phyloP scores from a whole-genome alignment of 2,888 invertebrate species.

The Cremastobaeus sp. region DNA sequence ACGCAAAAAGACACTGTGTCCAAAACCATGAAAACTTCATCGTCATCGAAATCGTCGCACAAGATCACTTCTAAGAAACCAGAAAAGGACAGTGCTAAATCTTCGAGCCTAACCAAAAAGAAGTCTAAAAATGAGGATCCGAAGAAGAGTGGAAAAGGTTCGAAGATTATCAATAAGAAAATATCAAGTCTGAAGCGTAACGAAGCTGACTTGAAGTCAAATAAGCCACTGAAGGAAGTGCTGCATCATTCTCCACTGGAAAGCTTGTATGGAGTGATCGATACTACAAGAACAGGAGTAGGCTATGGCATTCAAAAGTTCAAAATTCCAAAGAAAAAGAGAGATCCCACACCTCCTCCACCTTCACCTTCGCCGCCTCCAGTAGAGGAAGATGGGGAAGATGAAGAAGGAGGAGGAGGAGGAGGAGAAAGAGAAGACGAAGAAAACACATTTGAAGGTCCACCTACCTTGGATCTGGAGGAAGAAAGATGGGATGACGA shows the following conservation, averaged over 20 bases:
- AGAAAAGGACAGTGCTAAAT: too few species aligned
- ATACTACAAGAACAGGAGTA: conserved; percentile 77
- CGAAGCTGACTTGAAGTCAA: conserved; percentile 6
- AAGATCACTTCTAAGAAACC: too few species aligned
- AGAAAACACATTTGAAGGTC: conserved; percentile 49
- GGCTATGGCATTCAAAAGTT: conserved; percentile 80
- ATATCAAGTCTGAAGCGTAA: conserved; percentile 29
- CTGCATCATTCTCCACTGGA: conserved; percentile 79
- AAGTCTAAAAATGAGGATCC: conserved; percentile 8
- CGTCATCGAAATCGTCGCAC: background rate
- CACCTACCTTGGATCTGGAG: too few species aligned
- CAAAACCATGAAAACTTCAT: background rate
- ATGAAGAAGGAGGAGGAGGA: conserved; percentile 18
- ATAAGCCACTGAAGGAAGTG: conserved; percentile 64
- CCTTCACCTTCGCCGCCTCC: conserved; percentile 31
- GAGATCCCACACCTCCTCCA: conserved; percentile 69
- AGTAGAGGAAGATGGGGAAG: conserved; percentile 27
- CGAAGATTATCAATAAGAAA: conserved; percentile 20
- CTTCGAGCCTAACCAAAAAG: too few species aligned
- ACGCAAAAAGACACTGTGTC: background rate
- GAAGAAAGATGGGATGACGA: conserved; percentile 35
- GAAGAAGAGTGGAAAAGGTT: background rate
- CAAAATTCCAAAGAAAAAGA: conserved; percentile 80
- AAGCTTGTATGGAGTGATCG: conserved; percentile 78
- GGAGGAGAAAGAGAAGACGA: conserved; percentile 23